Percentiles rank a stretch among this genome's conserved stretches.
These are phyloP conservation scores for Mongoloraphidia duomilia DNA, from an alignment of 2,888 invertebrate genomes.

Conservation along the genomic window DNA sequence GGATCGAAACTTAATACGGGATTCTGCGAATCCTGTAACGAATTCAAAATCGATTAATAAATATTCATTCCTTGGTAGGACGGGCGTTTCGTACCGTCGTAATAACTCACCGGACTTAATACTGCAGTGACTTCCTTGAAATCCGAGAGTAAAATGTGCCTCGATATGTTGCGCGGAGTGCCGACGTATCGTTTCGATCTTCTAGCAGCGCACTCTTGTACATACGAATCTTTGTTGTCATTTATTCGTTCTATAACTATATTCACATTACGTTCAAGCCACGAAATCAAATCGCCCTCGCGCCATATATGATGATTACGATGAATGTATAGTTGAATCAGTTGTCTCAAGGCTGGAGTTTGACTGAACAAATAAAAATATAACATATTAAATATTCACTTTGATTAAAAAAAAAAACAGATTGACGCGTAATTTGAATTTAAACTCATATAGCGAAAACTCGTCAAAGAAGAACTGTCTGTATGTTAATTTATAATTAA, in stretches of 20 bases:
- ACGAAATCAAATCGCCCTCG: constrained; percentile 52
- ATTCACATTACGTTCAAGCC: constrained; percentile 62
- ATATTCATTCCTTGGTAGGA: background rate
- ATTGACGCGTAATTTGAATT: too few relatives aligned
- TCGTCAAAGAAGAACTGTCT: too few relatives aligned
- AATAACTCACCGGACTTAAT: constrained; percentile 36
- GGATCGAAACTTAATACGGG: constrained; percentile 66
- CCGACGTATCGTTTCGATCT: constrained; percentile 45
- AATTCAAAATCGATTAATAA: background rate
- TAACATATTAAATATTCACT: constrained; percentile 3
- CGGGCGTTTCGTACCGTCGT: background rate
- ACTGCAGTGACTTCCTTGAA: constrained; percentile 47
- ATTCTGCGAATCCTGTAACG: constrained; percentile 28
- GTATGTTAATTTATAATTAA: too few relatives aligned
- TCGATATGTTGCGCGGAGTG: constrained; percentile 46
- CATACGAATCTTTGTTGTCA: constrained; percentile 37
- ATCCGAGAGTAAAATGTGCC: constrained; percentile 59
- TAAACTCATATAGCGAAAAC: too few relatives aligned
- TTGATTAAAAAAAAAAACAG: too few relatives aligned
- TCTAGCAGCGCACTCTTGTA: constrained; percentile 45
- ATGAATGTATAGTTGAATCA: constrained; percentile 58
- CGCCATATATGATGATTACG: constrained; percentile 68
- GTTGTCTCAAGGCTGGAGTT: constrained; percentile 47
- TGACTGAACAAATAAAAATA: constrained; percentile 34
- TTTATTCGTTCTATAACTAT: constrained; percentile 48